Percentiles rank a stretch among this genome's conserved stretches.
Conservation (phyloP, 2,888 invertebrate genomes). For the Dexiosoma caninum region DNA sequence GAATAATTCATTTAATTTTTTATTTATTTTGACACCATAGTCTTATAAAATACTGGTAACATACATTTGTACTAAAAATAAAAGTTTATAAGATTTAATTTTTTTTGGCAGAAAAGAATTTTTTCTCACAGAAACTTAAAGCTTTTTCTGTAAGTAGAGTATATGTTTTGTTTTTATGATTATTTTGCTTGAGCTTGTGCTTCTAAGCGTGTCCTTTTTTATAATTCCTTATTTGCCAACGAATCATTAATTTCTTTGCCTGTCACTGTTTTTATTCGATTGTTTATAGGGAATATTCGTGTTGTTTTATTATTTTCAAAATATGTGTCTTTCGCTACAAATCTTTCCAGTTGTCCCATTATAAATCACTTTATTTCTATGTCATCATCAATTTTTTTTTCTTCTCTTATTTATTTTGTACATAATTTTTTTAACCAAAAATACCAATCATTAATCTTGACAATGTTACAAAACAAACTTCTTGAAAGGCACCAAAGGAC, state of each 20-base stretch:
- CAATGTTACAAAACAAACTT: slow-evolving; percentile 35
- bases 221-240: neutral
- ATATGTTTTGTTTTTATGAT: too few relatives aligned
- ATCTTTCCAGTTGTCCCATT: slow-evolving; percentile 49
- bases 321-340: slow-evolving; percentile 45
- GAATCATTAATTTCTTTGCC: slow-evolving; percentile 53
- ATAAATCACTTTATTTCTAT: slow-evolving; percentile 61
- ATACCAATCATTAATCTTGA: slow-evolving; percentile 37
- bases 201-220: neutral
- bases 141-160: neutral
- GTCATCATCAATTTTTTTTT: slow-evolving; percentile 35
- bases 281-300: slow-evolving; percentile 27
- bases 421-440: slow-evolving; percentile 3
- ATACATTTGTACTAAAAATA: neutral
- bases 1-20: slow-evolving; percentile 3
- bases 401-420: neutral
- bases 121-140: neutral
- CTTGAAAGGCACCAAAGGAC: neutral
- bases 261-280: slow-evolving; percentile 54
- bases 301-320: slow-evolving; percentile 1
- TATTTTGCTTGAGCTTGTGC: neutral
- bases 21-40: slow-evolving; percentile 2
- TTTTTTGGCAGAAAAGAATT: neutral
- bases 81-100: neutral
- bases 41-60: neutral